Percentiles rank a stretch among this genome's conserved stretches.
Evolutionary conservation across 2,888 invertebrate species (phyloP).

Genomic region (Drosophila paracracens): DNA sequence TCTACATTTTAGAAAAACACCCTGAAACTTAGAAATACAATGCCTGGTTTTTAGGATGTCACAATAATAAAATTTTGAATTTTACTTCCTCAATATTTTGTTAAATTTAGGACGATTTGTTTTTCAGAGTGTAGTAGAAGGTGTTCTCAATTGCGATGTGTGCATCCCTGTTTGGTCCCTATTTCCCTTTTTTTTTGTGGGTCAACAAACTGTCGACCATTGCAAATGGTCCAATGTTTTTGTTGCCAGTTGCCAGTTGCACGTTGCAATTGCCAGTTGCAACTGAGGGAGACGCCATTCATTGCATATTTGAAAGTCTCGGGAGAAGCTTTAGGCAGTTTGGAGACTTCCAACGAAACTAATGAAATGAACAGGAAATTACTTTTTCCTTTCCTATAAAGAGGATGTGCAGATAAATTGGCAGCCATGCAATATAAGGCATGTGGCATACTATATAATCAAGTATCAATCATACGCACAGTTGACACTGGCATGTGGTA

Average conservation of each 20-base stretch:
- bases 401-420: conserved; percentile 14
- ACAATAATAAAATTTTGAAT: background rate
- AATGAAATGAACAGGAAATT: conserved; percentile 41
- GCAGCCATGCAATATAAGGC: conserved; percentile 10
- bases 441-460: conserved; percentile 25
- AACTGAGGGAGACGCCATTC: conserved; percentile 36
- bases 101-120: background rate
- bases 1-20: background rate
- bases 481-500: conserved; percentile 29
- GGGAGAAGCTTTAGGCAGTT: conserved; percentile 12
- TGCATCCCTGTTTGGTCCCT: background rate
- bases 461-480: conserved; percentile 61
- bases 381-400: conserved; percentile 7
- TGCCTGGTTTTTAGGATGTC: background rate
- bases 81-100: background rate
- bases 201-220: conserved; percentile 70
- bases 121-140: background rate
- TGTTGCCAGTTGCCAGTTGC: conserved; percentile 11
- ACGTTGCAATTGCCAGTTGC: conserved; percentile 12
- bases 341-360: conserved; percentile 8
- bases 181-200: conserved; percentile 33
- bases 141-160: conserved; percentile 54
- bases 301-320: conserved; percentile 49
- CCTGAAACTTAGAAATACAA: background rate
- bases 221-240: conserved; percentile 35